A percentile compares a stretch with the other conserved stretches of the same genome.
Conservation (phyloP, 1,140 invertebrate species). For the Scaptomyza pallida region DNA sequence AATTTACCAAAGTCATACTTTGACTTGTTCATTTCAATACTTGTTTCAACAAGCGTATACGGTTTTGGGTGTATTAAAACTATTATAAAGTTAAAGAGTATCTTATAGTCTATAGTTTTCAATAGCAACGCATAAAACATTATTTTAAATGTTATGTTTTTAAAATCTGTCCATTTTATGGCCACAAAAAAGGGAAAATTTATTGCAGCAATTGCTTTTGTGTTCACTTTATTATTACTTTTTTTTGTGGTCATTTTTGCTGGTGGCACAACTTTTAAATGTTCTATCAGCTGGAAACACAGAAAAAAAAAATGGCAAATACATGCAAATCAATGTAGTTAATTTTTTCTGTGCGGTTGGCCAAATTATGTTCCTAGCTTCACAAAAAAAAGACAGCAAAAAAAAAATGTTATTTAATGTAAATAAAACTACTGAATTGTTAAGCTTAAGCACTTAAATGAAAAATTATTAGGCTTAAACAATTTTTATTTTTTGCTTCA, state of each 20-base stretch:
- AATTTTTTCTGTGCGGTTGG: conserved; percentile 41
- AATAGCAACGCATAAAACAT: neutral
- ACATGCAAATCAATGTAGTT: conserved; percentile 38
- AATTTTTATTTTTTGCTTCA: too few species aligned
- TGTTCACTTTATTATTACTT: conserved; percentile 13
- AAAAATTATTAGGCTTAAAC: too few species aligned
- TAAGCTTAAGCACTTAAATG: neutral
- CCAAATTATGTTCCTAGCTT: conserved; percentile 12
- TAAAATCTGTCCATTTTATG: conserved; percentile 58
- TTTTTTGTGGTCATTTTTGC: conserved; percentile 52
- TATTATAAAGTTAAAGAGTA: too few species aligned
- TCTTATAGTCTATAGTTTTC: neutral
- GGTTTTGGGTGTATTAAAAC: too few species aligned
- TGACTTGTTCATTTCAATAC: neutral
- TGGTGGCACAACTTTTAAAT: conserved; percentile 36
- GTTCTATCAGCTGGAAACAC: conserved; percentile 41
- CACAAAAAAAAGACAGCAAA: conserved; percentile 20
- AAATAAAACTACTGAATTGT: neutral
- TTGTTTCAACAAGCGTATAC: neutral
- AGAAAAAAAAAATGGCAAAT: conserved; percentile 23
- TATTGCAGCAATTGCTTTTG: neutral
- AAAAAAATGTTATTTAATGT: conserved; percentile 26
- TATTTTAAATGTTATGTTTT: neutral
- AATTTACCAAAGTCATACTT: conserved; percentile 1
- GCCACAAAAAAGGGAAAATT: neutral